Evolutionary conservation across 2,888 invertebrate species (phyloP).

Genomic region (Xestia c-nigrum): DNA sequence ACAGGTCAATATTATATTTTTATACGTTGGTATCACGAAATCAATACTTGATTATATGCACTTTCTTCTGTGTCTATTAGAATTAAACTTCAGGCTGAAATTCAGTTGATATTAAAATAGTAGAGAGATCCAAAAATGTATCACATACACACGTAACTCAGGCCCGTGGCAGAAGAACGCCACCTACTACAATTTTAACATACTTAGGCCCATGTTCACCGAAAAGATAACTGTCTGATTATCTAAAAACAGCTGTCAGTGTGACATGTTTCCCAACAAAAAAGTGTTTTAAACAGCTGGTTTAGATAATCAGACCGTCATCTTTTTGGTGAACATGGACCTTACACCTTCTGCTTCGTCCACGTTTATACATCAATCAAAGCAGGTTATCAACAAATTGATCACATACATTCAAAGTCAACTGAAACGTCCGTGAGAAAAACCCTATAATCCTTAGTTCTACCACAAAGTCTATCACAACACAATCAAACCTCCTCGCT

Average conservation of each 20-base stretch:
- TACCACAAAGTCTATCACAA: slow-evolving; percentile 19
- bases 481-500: slow-evolving; percentile 56
- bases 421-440: slow-evolving; percentile 12
- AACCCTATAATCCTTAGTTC: slow-evolving; percentile 14
- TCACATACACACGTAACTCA: neutral
- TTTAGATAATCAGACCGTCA: too few relatives aligned
- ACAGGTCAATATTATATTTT: slow-evolving; percentile 1
- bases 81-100: neutral
- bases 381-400: neutral
- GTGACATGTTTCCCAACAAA: too few relatives aligned
- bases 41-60: neutral
- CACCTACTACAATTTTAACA: neutral
- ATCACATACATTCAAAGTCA: slow-evolving; percentile 11
- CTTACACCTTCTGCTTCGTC: neutral
- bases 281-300: too few relatives aligned
- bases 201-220: too few relatives aligned
- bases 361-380: neutral
- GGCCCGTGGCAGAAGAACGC: neutral
- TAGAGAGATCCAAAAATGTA: neutral
- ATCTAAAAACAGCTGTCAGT: too few relatives aligned
- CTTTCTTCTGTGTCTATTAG: neutral
- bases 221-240: too few relatives aligned
- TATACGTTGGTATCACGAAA: slow-evolving; percentile 22
- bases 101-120: neutral
- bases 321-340: too few relatives aligned